phyloP scores from a whole-genome alignment of 2,888 invertebrate genomes.

The Mythimna pallens region DNA sequence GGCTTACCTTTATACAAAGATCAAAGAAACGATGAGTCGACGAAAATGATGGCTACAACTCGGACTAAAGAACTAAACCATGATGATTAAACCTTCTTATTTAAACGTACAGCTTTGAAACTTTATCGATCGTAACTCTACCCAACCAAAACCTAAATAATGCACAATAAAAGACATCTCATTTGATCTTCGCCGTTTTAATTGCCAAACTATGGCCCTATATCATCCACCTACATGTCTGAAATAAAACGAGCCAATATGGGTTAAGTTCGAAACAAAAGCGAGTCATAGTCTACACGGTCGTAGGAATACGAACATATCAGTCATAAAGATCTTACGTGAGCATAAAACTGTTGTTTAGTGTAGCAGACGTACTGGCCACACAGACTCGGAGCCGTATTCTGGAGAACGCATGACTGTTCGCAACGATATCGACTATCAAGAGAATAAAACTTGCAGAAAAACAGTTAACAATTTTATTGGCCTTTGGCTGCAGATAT shows the following conservation, averaged over 20 bases:
- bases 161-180: conserved; percentile 1
- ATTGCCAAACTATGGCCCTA: conserved; percentile 23
- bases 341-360: conserved; percentile 42
- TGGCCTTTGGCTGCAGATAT: no score
- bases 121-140: neutral
- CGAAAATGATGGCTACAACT: neutral
- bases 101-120: neutral
- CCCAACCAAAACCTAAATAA: neutral
- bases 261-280: conserved; percentile 59
- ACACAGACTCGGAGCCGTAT: conserved; percentile 35
- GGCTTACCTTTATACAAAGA: neutral
- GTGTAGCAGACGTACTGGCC: conserved; percentile 43
- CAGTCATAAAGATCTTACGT: conserved; percentile 40
- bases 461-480: neutral
- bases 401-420: conserved; percentile 14
- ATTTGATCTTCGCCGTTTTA: conserved; percentile 43
- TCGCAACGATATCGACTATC: neutral
- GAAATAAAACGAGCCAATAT: conserved; percentile 45
- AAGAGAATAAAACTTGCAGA: neutral
- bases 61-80: no score
- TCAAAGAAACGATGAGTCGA: neutral
- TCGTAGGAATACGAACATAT: conserved; percentile 33
- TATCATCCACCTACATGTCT: conserved; percentile 42
- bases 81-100: neutral
- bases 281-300: conserved; percentile 28